Conservation (phyloP, 2,113 vertebrate species). For the Variabilichromis moorii region DNA sequence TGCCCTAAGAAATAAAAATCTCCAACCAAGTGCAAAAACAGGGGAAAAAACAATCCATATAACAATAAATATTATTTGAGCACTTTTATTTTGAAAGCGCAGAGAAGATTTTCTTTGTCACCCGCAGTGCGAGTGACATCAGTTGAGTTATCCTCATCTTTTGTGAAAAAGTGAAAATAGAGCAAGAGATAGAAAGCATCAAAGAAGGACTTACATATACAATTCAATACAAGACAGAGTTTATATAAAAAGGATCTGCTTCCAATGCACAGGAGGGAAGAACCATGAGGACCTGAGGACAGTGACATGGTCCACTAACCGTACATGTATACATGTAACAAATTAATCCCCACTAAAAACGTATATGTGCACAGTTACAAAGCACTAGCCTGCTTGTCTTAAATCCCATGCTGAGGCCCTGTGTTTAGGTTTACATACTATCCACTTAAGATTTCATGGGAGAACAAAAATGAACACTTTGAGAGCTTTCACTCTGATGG, state of each 20-base stretch:
- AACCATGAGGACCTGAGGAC: neutral
- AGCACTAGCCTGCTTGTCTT: neutral
- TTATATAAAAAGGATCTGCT: neutral
- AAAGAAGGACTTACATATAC: neutral
- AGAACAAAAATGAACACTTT: neutral
- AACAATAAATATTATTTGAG: neutral
- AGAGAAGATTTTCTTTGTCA: neutral
- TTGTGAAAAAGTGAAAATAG: neutral
- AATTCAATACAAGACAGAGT: neutral
- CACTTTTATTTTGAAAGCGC: neutral
- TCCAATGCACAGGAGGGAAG: neutral
- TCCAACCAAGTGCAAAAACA: neutral
- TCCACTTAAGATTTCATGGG: neutral
- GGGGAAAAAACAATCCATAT: neutral
- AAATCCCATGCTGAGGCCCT: neutral
- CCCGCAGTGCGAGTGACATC: neutral
- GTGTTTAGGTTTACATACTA: neutral
- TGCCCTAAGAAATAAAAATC: neutral
- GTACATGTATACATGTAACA: neutral
- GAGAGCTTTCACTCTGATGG: neutral
- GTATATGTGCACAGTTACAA: neutral
- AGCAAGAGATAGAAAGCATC: neutral
- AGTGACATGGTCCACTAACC: neutral
- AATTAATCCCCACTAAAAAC: neutral
- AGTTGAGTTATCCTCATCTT: neutral